phyloP scores from a whole-genome alignment of 1,140 invertebrate genomes.

The Marisa cornuarietis region DNA sequence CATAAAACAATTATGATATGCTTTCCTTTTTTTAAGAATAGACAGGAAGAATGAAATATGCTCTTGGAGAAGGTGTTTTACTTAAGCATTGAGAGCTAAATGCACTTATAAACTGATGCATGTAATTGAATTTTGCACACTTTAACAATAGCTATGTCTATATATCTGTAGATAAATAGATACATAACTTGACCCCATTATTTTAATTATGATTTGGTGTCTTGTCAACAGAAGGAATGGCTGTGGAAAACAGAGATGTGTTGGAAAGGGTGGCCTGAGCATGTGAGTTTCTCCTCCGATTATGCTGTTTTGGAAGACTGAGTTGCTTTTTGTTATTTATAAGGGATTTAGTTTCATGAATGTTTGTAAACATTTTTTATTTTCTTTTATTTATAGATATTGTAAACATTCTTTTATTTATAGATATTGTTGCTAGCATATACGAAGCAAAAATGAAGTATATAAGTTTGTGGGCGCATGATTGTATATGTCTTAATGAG shows the following conservation, averaged over 20 bases:
- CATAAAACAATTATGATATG: too few relatives aligned
- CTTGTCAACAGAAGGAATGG: conserved; percentile 80
- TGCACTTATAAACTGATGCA: too few relatives aligned
- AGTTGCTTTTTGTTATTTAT: not conserved
- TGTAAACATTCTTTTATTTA: not conserved
- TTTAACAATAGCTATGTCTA: too few relatives aligned
- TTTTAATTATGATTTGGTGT: not conserved
- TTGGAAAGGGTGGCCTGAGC: conserved; percentile 78
- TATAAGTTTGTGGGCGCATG: not conserved
- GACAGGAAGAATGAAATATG: too few relatives aligned
- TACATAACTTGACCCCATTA: too few relatives aligned
- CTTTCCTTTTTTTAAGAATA: too few relatives aligned
- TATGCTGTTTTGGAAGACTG: not conserved
- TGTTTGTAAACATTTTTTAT: not conserved
- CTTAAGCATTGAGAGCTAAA: too few relatives aligned
- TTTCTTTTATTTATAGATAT: not conserved
- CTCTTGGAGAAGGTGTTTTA: too few relatives aligned
- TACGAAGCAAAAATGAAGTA: not conserved
- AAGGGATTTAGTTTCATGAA: not conserved
- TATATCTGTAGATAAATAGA: too few relatives aligned
- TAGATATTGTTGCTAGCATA: not conserved
- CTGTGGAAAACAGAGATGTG: conserved; percentile 92
- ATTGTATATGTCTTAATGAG: not conserved
- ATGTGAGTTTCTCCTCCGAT: conserved; percentile 43
- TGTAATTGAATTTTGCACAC: too few relatives aligned